Evolutionary conservation across 2,797 vertebrate genomes (phyloP), one percentile per base, ranked within the genome.

Genomic region (Zalophus californianus): DNA sequence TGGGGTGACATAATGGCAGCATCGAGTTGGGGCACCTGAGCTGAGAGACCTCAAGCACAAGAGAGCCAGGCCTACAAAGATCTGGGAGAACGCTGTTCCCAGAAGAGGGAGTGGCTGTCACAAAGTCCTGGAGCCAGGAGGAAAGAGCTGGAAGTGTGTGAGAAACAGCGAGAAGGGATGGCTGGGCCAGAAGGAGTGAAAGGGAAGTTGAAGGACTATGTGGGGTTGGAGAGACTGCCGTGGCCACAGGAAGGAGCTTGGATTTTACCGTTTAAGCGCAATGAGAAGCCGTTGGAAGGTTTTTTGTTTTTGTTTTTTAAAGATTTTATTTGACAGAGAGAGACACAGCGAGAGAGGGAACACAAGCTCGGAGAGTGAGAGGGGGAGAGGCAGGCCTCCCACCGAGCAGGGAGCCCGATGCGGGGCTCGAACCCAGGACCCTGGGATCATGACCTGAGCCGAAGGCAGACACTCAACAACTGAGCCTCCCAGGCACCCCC

Each of bases 131-230:
- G 16, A 87, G 35, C 62, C 60, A 62, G 20, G 44, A 50, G 20
- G 44, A 50, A 86, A 82, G 21, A 38, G 72, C 50, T 58, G 3
- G 16, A 18, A 68, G 29, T 32, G 16, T 4, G 44, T 68, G 41
- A 73, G 14, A 41, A 82, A 56, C 20, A 23, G 6, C 3, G 6
- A 84, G 44, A 80, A 75, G 32, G 52, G 8, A 1, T 35, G 70
- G 50, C 23, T 52, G 38, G 48, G 50, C 21, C 21, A 7, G 54
- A 62, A 87, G 85, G 29, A 92, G 62, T 8, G 7, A 75, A 80
- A 27, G 50, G 58, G 8, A 4, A n/a, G 3, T 11, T 0, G 2
- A 25, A 10, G 72, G 23, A 15, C 11, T 5, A 62, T 0, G 29
- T 25, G 56, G 48, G 52, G 80, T 50, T 50, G 23, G 20, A 27